These are phyloP conservation scores for Australoheros scitulus DNA, from an alignment of 2,113 vertebrate species.

Conservation along the genomic window DNA sequence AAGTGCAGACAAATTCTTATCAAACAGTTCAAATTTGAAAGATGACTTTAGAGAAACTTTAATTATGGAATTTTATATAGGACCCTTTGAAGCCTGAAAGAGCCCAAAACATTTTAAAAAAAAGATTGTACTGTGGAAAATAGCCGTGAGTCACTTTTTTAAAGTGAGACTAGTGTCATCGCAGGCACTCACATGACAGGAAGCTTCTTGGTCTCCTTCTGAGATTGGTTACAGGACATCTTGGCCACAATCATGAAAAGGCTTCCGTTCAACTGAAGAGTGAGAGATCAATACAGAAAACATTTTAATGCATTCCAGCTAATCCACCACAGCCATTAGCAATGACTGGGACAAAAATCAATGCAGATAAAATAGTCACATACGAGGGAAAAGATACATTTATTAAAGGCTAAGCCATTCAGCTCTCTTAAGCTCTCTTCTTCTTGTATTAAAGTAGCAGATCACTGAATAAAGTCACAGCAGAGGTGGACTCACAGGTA, in stretches of 20 bases:
- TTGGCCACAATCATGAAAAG: slow-evolving; percentile 94
- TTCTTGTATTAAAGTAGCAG: background rate
- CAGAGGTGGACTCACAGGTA: background rate
- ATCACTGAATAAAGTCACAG: too few species aligned
- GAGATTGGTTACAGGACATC: slow-evolving; percentile 90
- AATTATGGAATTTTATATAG: background rate
- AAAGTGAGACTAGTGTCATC: background rate
- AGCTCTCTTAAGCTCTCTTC: background rate
- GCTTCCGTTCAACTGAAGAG: slow-evolving; percentile 88
- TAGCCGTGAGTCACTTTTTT: background rate
- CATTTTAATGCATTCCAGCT: slow-evolving; percentile 5
- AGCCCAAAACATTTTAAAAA: background rate
- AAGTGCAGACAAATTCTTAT: background rate
- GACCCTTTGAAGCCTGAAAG: background rate
- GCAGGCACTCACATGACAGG: slow-evolving; percentile 90
- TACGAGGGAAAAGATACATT: background rate
- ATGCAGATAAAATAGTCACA: slow-evolving; percentile 14
- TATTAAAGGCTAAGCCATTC: background rate
- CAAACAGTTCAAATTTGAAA: background rate
- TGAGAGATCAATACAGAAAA: slow-evolving; percentile 4
- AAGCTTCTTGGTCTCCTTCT: slow-evolving; percentile 96
- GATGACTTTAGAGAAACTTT: background rate
- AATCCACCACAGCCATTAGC: background rate
- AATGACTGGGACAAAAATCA: slow-evolving; percentile 28
- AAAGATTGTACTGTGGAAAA: background rate